Conservation (phyloP, 2,888 invertebrate genomes). For the Dysmachus trigonus region DNA sequence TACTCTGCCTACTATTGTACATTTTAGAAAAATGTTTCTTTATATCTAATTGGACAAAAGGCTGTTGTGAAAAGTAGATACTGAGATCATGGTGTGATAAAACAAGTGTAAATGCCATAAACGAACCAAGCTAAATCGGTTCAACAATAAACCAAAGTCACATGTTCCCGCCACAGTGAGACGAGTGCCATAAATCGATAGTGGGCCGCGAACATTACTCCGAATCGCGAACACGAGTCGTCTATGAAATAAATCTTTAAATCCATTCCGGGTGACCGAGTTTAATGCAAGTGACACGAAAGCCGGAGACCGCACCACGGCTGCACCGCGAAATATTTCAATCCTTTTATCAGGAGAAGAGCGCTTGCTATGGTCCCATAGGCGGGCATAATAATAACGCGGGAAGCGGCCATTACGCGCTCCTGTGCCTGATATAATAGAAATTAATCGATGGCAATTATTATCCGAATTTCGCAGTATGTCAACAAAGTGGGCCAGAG, state of each 20-base stretch:
- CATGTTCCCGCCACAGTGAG: neutral
- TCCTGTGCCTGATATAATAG: slow-evolving; percentile 15
- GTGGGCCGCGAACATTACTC: neutral
- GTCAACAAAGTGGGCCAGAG: slow-evolving; percentile 22
- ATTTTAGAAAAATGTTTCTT: too few relatives aligned
- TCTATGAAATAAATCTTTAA: slow-evolving; percentile 26
- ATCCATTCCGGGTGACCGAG: slow-evolving; percentile 4
- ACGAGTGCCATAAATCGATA: neutral
- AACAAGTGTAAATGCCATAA: neutral
- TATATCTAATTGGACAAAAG: neutral
- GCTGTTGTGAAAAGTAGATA: neutral
- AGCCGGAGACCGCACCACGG: neutral
- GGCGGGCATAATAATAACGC: slow-evolving; percentile 8
- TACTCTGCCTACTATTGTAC: too few relatives aligned
- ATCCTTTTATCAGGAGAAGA: slow-evolving; percentile 24
- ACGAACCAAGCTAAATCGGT: neutral
- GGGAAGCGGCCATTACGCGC: neutral
- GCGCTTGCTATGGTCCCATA: neutral
- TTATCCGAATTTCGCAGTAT: neutral
- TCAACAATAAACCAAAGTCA: neutral
- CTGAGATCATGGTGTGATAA: neutral
- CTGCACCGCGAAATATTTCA: slow-evolving; percentile 33
- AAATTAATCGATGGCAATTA: slow-evolving; percentile 38
- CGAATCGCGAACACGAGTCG: neutral
- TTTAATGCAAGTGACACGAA: slow-evolving; percentile 17